Percentiles rank a stretch among this genome's conserved stretches.
Conservation (phyloP, 2,797 vertebrate species). For the Melanogrammus aeglefinus region DNA sequence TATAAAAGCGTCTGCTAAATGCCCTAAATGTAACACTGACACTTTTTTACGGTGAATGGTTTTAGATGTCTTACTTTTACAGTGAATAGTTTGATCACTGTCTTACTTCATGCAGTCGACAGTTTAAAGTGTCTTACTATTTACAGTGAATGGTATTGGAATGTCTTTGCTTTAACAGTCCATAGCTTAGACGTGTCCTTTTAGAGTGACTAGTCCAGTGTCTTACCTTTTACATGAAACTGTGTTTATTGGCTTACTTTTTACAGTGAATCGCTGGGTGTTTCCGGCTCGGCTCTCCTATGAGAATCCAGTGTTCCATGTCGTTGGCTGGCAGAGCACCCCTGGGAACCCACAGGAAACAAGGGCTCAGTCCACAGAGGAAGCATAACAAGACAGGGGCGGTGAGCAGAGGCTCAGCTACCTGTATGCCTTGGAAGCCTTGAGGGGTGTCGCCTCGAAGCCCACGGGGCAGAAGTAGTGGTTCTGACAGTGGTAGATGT, state of each 20-base stretch:
- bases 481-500: slow-evolving; percentile 99
- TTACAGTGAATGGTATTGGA: not conserved
- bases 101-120: not conserved
- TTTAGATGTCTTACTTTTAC: too few relatives aligned
- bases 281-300: slow-evolving; percentile 96
- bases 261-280: slow-evolving; percentile 98
- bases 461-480: slow-evolving; percentile 99
- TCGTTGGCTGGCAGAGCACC: slow-evolving; percentile 83
- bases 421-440: slow-evolving; percentile 94
- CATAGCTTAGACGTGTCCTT: not conserved
- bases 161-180: too few relatives aligned
- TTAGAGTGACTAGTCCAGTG: not conserved
- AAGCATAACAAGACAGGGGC: not conserved
- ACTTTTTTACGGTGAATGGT: not conserved
- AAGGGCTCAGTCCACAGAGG: not conserved
- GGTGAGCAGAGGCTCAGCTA: slow-evolving; percentile 40
- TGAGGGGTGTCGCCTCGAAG: slow-evolving; percentile 94
- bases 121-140: not conserved
- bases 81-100: not conserved
- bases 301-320: slow-evolving; percentile 95
- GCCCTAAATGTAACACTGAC: too few relatives aligned
- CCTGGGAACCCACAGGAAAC: slow-evolving; percentile 59
- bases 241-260: slow-evolving; percentile 50
- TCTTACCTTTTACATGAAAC: not conserved
- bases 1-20: too few relatives aligned